Conservation (phyloP, 2,113 vertebrate genomes). For the Cinclus cinclus region DNA sequence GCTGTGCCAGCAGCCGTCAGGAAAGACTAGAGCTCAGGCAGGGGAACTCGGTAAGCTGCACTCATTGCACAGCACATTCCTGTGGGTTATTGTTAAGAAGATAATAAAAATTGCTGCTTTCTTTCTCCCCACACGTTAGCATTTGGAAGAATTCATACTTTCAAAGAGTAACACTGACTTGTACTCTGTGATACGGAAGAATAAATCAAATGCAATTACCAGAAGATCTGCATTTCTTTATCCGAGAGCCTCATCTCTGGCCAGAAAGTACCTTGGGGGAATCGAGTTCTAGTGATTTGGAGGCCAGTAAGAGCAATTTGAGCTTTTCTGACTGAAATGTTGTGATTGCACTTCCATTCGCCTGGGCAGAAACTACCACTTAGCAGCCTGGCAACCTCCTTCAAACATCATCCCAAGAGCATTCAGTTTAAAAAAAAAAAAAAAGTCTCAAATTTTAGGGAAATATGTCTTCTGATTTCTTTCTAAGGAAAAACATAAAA, state of each 20-base stretch:
- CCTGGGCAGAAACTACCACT: neutral
- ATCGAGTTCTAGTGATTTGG: neutral
- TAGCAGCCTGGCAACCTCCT: neutral
- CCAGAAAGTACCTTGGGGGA: neutral
- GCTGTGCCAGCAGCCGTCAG: neutral
- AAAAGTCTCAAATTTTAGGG: neutral
- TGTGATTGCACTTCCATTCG: neutral
- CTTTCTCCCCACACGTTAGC: neutral
- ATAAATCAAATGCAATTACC: neutral
- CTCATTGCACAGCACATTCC: neutral
- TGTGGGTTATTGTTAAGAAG: neutral
- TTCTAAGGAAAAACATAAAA: neutral
- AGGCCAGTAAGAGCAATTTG: neutral
- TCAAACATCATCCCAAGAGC: neutral
- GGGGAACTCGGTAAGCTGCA: accelerated
- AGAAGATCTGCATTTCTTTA: neutral
- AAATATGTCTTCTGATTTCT: neutral
- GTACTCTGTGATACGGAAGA: accelerated
- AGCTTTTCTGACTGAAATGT: neutral
- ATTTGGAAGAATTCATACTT: neutral
- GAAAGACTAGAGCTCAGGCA: neutral
- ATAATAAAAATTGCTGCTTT: neutral
- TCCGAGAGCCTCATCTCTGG: neutral
- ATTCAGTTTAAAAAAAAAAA: neutral
- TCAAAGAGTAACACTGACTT: neutral